Conservation (phyloP, 2,888 invertebrate species). For the Drosophila diplacantha region DNA sequence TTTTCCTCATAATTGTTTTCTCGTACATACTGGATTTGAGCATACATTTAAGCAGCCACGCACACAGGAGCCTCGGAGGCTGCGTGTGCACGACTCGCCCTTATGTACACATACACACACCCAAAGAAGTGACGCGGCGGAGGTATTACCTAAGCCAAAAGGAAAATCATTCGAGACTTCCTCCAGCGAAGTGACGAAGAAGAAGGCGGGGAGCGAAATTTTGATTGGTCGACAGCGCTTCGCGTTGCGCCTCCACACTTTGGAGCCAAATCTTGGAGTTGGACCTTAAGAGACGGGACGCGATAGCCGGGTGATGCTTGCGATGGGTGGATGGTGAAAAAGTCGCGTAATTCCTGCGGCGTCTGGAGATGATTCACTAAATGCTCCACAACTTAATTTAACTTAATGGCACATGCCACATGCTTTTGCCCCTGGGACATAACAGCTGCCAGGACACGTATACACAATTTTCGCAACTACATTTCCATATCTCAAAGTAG, state of each 20-base stretch:
- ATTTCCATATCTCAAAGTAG: no score
- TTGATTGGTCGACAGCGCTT: slow-evolving; percentile 13
- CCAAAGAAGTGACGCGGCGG: slow-evolving; percentile 7
- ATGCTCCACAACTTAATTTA: not conserved
- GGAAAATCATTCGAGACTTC: slow-evolving; percentile 13
- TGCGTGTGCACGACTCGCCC: not conserved
- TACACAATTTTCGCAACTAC: no score
- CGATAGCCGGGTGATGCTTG: not conserved
- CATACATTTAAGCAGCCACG: slow-evolving; percentile 5
- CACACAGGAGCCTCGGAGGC: not conserved
- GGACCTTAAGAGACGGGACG: not conserved
- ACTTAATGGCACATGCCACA: not conserved
- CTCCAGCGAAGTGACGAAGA: slow-evolving; percentile 7
- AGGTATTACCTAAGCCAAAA: slow-evolving; percentile 11
- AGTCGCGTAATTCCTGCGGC: not conserved
- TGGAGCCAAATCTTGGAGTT: slow-evolving; percentile 2
- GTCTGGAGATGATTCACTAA: not conserved
- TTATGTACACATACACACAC: slow-evolving; percentile 3
- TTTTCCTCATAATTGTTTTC: slow-evolving; percentile 30
- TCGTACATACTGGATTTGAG: slow-evolving; percentile 34
- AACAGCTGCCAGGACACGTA: not conserved
- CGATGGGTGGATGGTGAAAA: not conserved
- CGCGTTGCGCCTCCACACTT: slow-evolving; percentile 1
- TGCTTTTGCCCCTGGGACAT: not conserved
- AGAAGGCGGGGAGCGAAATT: slow-evolving; percentile 10